These are phyloP conservation scores for Daubentonia madagascariensis DNA, from an alignment of 2,113 vertebrate genomes.

Conservation along the genomic window DNA sequence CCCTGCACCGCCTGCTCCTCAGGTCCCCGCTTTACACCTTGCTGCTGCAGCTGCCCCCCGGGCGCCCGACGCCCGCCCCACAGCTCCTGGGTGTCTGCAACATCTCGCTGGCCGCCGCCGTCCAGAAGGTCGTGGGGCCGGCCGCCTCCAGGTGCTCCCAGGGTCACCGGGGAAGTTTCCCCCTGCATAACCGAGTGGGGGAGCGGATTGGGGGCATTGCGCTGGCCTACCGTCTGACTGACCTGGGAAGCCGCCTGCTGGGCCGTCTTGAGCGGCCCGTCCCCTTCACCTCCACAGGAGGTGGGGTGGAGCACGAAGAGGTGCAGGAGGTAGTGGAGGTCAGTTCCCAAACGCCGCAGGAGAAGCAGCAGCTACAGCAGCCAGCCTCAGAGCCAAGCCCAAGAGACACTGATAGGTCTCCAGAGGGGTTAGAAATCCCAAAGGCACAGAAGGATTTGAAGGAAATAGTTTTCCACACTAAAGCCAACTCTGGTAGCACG, in stretches of 20 bases:
- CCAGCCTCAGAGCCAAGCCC: background rate
- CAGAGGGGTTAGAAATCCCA: background rate
- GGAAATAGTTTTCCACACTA: background rate
- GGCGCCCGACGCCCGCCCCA: background rate
- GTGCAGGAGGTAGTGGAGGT: background rate
- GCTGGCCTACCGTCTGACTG: conserved; percentile 86
- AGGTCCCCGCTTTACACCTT: conserved; percentile 73
- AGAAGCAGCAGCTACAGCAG: background rate
- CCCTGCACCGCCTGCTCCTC: conserved; percentile 30
- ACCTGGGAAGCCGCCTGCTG: conserved; percentile 80
- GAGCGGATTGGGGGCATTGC: conserved; percentile 83
- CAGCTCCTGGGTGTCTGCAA: conserved; percentile 84
- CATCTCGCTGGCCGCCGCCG: conserved; percentile 82
- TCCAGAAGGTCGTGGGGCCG: conserved; percentile 72
- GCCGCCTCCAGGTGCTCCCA: conserved; percentile 62
- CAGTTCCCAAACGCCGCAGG: background rate
- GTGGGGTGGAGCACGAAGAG: background rate
- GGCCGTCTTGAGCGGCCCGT: conserved; percentile 57
- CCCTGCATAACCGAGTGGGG: conserved; percentile 80
- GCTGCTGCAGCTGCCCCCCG: conserved; percentile 79
- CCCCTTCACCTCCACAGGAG: accelerated
- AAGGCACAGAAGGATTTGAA: background rate
- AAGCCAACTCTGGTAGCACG: background rate
- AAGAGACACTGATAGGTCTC: background rate
- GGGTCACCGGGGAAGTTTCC: conserved; percentile 77